phyloP scores from a whole-genome alignment of 2,888 invertebrate genomes.

The Aphodius granarius region DNA sequence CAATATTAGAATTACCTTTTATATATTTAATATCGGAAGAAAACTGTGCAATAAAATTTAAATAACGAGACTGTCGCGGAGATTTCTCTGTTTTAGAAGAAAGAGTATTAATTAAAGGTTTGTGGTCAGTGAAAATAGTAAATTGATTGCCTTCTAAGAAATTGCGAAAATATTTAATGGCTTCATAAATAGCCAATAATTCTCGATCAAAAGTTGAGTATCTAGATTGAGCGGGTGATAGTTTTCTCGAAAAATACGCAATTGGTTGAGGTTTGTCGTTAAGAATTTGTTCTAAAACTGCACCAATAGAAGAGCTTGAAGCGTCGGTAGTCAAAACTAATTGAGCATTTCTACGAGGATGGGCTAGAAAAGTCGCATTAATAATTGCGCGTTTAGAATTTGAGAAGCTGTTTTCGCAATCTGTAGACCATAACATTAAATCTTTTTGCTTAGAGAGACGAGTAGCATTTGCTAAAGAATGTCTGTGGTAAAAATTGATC shows the following conservation, averaged over 20 bases:
- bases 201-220: conserved; percentile 50
- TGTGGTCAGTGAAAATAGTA: conserved; percentile 44
- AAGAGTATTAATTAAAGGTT: background rate
- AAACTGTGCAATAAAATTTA: conserved; percentile 30
- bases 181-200: conserved; percentile 46
- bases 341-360: conserved; percentile 32
- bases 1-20: conserved; percentile 24
- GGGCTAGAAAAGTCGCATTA: conserved; percentile 28
- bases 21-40: conserved; percentile 24
- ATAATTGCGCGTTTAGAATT: conserved; percentile 23
- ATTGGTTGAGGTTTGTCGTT: conserved; percentile 42
- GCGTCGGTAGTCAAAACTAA: conserved; percentile 46
- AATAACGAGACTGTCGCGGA: conserved; percentile 27
- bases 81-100: conserved; percentile 1
- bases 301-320: conserved; percentile 47
- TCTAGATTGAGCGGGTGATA: conserved; percentile 41
- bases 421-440: background rate
- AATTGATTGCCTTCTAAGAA: conserved; percentile 47
- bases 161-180: conserved; percentile 45
- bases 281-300: conserved; percentile 45
- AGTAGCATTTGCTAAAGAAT: background rate
- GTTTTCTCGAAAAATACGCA: conserved; percentile 46
- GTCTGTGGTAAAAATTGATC: conserved; percentile 19
- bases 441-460: background rate
- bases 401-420: background rate